phyloP scores from a whole-genome alignment of 2,797 vertebrate genomes.

The Cirrhinus molitorella region DNA sequence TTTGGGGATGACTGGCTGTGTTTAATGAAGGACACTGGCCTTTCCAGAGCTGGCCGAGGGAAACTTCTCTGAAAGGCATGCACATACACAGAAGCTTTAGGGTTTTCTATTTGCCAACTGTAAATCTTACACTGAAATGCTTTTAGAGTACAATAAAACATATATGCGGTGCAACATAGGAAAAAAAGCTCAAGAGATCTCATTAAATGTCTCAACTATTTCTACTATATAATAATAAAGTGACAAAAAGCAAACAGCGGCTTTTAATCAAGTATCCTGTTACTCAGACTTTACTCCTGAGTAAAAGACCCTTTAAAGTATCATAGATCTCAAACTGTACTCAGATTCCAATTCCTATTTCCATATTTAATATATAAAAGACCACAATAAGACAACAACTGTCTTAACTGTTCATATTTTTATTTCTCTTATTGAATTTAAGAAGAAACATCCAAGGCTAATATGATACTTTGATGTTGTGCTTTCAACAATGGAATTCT shows the following conservation, averaged over 20 bases:
- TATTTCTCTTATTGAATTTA: neutral
- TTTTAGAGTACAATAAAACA: slow-evolving; percentile 13
- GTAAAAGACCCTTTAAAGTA: neutral
- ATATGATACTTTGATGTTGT: neutral
- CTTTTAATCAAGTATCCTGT: neutral
- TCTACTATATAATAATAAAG: neutral
- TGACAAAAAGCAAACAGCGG: slow-evolving; percentile 3
- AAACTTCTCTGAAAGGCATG: slow-evolving; percentile 26
- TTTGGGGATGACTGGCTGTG: slow-evolving; percentile 73
- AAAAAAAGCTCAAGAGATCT: neutral
- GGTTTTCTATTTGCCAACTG: slow-evolving; percentile 22
- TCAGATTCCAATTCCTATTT: neutral
- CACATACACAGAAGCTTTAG: slow-evolving; percentile 31
- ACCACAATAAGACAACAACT: neutral
- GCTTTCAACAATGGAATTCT: neutral
- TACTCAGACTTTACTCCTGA: neutral
- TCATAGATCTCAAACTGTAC: neutral
- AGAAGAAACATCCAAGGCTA: neutral
- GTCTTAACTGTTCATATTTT: neutral
- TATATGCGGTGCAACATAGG: neutral
- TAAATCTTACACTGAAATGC: slow-evolving; percentile 31
- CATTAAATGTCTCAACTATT: neutral
- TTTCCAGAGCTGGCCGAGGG: slow-evolving; percentile 64
- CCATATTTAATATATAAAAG: slow-evolving; percentile 1
- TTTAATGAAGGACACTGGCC: slow-evolving; percentile 72